These are phyloP conservation scores for Phoebastria nigripes DNA, from an alignment of 2,797 vertebrate genomes.

Conservation along the genomic window DNA sequence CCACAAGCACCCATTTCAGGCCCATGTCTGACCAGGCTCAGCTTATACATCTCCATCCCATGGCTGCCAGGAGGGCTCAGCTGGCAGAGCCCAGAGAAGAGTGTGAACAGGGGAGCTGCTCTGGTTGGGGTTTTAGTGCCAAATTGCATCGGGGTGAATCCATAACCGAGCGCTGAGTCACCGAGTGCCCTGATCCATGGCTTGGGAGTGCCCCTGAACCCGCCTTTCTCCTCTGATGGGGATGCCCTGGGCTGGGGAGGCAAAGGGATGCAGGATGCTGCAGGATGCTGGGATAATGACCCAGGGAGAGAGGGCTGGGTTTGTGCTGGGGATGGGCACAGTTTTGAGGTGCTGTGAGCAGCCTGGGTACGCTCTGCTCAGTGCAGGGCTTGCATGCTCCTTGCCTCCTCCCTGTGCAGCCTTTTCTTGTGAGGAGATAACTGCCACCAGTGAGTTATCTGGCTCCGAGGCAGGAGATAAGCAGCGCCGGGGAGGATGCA, in stretches of 20 bases:
- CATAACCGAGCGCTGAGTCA: background rate
- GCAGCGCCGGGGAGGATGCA: background rate
- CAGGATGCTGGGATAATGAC: accelerated
- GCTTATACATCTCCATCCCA: background rate
- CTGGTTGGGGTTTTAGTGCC: background rate
- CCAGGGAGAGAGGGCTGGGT: background rate
- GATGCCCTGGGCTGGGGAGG: background rate
- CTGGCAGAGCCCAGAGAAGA: background rate
- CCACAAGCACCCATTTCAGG: background rate
- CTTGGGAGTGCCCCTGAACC: background rate
- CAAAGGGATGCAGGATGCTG: background rate
- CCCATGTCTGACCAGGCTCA: background rate
- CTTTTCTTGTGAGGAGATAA: background rate
- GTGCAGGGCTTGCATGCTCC: background rate
- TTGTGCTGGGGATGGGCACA: background rate
- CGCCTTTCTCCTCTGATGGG: accelerated
- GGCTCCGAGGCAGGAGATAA: background rate
- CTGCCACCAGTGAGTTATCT: accelerated
- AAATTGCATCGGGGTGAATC: background rate
- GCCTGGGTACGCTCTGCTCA: accelerated
- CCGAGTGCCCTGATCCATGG: accelerated
- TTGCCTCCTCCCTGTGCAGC: background rate
- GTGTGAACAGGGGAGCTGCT: accelerated
- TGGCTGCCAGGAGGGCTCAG: background rate
- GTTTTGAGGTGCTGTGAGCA: background rate